Percentiles rank a stretch among this genome's conserved stretches.
Conservation (phyloP, 2,888 invertebrate species). For the Drosophila stalkeri region DNA sequence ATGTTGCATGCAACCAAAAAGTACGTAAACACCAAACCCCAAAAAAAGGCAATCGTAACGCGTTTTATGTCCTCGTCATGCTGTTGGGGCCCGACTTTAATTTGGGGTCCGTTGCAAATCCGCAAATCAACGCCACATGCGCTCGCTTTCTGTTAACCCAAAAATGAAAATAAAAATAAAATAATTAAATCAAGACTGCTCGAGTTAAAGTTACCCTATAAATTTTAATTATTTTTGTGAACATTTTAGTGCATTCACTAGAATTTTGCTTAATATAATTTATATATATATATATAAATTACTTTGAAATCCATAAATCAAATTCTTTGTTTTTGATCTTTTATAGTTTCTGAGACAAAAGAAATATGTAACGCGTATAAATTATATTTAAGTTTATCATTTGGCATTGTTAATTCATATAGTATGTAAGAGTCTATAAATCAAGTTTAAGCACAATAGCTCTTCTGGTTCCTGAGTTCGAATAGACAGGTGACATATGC, state of each 20-base stretch:
- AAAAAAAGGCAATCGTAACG: slow-evolving; percentile 52
- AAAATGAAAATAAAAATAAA: slow-evolving; percentile 4
- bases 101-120: slow-evolving; percentile 54
- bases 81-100: slow-evolving; percentile 49
- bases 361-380: neutral
- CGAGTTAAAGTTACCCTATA: neutral
- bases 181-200: neutral
- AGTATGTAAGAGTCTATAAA: neutral
- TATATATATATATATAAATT: neutral
- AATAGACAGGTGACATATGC: neutral
- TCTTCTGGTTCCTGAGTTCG: neutral
- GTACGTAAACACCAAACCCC: neutral
- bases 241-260: neutral
- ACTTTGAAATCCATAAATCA: neutral
- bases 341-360: neutral
- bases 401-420: neutral
- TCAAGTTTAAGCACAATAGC: neutral
- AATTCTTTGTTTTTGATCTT: neutral
- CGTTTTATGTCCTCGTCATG: slow-evolving; percentile 65
- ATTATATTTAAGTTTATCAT: neutral
- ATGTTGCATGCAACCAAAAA: slow-evolving; percentile 61
- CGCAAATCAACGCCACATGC: slow-evolving; percentile 69
- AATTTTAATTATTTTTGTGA: no score
- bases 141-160: slow-evolving; percentile 25
- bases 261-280: neutral